A percentile compares a stretch with the other conserved stretches of the same genome.
Evolutionary conservation across 2,797 vertebrate species (phyloP).

Genomic region (Rachycentron canadum): DNA sequence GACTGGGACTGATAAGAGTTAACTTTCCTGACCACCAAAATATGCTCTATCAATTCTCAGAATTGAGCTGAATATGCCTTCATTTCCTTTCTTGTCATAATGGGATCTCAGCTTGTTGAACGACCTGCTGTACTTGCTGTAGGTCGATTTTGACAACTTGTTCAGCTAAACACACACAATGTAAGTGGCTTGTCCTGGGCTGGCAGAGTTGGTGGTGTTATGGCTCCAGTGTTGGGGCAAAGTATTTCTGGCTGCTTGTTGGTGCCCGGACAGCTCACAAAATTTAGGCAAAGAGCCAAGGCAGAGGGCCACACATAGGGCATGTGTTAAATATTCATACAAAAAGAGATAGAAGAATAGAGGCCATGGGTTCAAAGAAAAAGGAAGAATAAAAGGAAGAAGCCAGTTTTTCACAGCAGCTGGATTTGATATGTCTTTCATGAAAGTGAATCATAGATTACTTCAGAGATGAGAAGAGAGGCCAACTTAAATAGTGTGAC

Average conservation of each 20-base stretch:
- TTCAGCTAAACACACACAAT: slow-evolving; percentile 31
- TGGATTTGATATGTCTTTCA: slow-evolving; percentile 30
- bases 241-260: slow-evolving; percentile 59
- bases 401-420: slow-evolving; percentile 9
- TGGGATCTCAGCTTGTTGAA: slow-evolving; percentile 36
- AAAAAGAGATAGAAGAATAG: slow-evolving; percentile 48
- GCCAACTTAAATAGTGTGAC: not conserved
- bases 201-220: slow-evolving; percentile 47
- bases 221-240: slow-evolving; percentile 37
- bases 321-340: slow-evolving; percentile 79
- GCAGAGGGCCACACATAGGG: slow-evolving; percentile 43
- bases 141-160: slow-evolving; percentile 53
- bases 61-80: not conserved
- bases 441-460: slow-evolving; percentile 38
- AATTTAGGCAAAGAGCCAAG: slow-evolving; percentile 65
- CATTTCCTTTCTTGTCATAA: slow-evolving; percentile 28
- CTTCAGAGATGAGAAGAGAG: slow-evolving; percentile 29
- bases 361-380: slow-evolving; percentile 38
- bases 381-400: slow-evolving; percentile 37
- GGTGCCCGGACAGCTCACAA: slow-evolving; percentile 49
- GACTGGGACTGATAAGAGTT: too few relatives aligned
- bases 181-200: slow-evolving; percentile 36
- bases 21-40: slow-evolving; percentile 4
- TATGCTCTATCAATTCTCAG: not conserved
- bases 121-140: slow-evolving; percentile 1